These are phyloP conservation scores for Condylura cristata DNA, from an alignment of 2,113 vertebrate species.

Conservation along the genomic window DNA sequence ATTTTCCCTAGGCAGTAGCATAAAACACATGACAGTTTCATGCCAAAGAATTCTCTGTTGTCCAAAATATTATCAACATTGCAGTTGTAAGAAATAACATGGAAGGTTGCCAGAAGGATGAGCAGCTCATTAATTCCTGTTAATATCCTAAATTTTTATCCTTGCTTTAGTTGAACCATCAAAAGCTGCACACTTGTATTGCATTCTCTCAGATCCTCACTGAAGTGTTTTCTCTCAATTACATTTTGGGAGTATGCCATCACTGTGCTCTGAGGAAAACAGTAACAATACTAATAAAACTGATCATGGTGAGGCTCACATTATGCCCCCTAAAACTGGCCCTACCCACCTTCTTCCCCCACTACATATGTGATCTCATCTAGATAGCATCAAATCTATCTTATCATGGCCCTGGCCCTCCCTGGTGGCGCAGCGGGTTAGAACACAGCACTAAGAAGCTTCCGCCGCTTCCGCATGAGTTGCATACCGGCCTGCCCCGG, in stretches of 20 bases:
- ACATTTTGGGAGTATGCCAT: not conserved
- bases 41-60: constrained; percentile 34
- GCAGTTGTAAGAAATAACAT: constrained; percentile 11
- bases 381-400: not conserved
- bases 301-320: not conserved
- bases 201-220: not conserved
- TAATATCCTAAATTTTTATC: not conserved
- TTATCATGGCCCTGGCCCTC: too few relatives aligned
- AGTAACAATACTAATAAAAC: not conserved
- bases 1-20: not conserved
- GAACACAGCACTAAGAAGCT: too few relatives aligned
- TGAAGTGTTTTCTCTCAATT: not conserved
- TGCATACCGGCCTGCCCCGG: too few relatives aligned
- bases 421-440: too few relatives aligned
- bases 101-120: not conserved
- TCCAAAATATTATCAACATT: constrained; percentile 44
- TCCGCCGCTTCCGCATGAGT: too few relatives aligned
- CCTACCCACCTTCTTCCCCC: not conserved
- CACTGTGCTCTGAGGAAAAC: not conserved
- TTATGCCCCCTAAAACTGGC: not conserved
- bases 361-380: not conserved
- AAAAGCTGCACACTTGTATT: not conserved
- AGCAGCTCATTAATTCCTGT: not conserved
- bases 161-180: not conserved
- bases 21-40: constrained; percentile 12